phyloP scores from a whole-genome alignment of 1,140 invertebrate genomes.

The Meloidogyne hapla region DNA sequence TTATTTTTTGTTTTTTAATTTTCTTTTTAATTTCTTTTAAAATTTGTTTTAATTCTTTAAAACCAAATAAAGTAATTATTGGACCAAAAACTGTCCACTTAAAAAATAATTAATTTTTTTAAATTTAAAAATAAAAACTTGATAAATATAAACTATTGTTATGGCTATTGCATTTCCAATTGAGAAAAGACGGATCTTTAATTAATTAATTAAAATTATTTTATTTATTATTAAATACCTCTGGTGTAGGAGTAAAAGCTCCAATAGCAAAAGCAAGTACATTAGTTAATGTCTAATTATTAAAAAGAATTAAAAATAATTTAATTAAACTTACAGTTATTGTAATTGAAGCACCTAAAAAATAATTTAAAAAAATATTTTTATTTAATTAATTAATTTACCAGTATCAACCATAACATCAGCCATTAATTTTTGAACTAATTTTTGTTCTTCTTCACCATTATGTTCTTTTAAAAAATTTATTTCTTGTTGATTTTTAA shows the following conservation, averaged over 20 bases:
- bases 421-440: conserved; percentile 37
- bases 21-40: conserved; percentile 4
- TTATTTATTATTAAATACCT: conserved; percentile 27
- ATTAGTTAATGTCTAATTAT: conserved; percentile 55
- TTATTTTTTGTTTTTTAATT: neutral
- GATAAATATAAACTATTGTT: conserved; percentile 58
- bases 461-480: neutral
- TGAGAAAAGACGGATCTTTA: conserved; percentile 60
- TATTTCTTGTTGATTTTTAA: neutral
- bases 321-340: conserved; percentile 44
- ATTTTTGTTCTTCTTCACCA: conserved; percentile 3
- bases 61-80: conserved; percentile 54
- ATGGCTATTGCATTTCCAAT: conserved; percentile 63
- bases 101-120: conserved; percentile 23
- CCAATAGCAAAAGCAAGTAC: conserved; percentile 59
- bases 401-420: conserved; percentile 62
- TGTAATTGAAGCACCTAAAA: conserved; percentile 57
- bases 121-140: conserved; percentile 37
- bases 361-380: conserved; percentile 12
- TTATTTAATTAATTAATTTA: neutral
- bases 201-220: neutral
- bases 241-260: conserved; percentile 61
- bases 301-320: neutral
- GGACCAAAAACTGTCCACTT: conserved; percentile 60
- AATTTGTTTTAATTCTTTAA: conserved; percentile 41